Evolutionary conservation across 2,888 invertebrate genomes (phyloP), one percentile per base, ranked within the genome.

Genomic region (Trichogramma evanescens): DNA sequence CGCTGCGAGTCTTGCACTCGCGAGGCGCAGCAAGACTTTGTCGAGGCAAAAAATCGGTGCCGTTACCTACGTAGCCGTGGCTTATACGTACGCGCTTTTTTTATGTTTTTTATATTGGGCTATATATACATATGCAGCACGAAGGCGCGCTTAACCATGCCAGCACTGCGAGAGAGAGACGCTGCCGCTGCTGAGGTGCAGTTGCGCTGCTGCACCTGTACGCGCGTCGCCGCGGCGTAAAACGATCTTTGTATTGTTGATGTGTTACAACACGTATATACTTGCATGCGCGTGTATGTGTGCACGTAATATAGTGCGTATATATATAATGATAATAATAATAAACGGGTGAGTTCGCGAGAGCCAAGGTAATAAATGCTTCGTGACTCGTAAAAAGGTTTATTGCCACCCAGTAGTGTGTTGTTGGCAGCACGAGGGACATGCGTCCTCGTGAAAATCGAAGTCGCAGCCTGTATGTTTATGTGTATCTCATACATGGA

Each of bases 321-420:
- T 43, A 51, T 41, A 45, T 56, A 43, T 61, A 13, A 13, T 13
- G 13, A 13, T 13, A 13, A 13, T 13, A 13, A 70, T 69, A 70
- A 71, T 74, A 71, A 73, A 71, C 63, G 63, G 59, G 55, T 13
- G 66, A 61, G 63, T 58, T 62, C 66, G 40, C 9, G 13, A 13
- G 13, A 13, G 52, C 4, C 10, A 43, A 63, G 68, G 73, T 70
- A 74, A 74, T 74, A 74, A 73, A 73, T 74, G 73, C 72, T 72
- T 71, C 70, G 73, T 70, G 70, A 71, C 71, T 74, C 74, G 72
- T 74, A 74, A 73, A 74, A 72, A 70, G 66, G 70, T 72, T 13
- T 74, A 73, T 73, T 72, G 69, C 72, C 69, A 67, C 66, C 67
- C 67, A 65, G 63, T 45, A 13, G 8, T 8, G 42, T n/a, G 38